Evolutionary conservation across 1,140 invertebrate species (phyloP).

Genomic region (Plectus sambesii): DNA sequence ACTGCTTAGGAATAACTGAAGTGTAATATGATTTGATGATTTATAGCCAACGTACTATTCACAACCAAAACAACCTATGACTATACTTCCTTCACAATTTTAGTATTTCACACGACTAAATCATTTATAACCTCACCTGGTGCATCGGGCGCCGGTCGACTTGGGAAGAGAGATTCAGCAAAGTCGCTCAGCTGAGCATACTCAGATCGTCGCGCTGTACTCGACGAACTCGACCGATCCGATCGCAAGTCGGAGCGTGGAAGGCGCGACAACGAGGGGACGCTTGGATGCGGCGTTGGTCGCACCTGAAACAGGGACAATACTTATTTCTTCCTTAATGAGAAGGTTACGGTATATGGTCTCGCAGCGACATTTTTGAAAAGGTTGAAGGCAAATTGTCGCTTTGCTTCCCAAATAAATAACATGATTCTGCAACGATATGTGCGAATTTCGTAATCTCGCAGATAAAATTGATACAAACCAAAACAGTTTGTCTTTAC

Average conservation of each 20-base stretch:
- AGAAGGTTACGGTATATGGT: neutral
- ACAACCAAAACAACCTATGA: neutral
- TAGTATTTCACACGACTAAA: neutral
- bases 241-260: neutral
- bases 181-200: conserved; percentile 18
- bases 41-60: neutral
- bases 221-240: conserved; percentile 1
- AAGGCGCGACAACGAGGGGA: neutral
- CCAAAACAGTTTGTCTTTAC: too few species aligned
- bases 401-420: conserved; percentile 2
- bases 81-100: neutral
- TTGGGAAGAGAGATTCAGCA: too few species aligned
- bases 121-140: conserved; percentile 7
- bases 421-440: neutral
- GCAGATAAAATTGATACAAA: too few species aligned
- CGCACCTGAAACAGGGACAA: conserved; percentile 21
- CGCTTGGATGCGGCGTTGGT: conserved; percentile 20
- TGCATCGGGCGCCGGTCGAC: conserved; percentile 6
- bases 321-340: neutral
- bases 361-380: conserved; percentile 2
- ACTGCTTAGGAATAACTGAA: neutral
- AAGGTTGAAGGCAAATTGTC: conserved; percentile 4
- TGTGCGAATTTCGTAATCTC: neutral
- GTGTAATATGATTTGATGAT: neutral
- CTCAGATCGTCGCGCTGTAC: conserved; percentile 11